Percentiles rank a stretch among this genome's conserved stretches.
These are phyloP conservation scores for Philonicus albiceps DNA, from an alignment of 2,888 invertebrate genomes.

Conservation along the genomic window DNA sequence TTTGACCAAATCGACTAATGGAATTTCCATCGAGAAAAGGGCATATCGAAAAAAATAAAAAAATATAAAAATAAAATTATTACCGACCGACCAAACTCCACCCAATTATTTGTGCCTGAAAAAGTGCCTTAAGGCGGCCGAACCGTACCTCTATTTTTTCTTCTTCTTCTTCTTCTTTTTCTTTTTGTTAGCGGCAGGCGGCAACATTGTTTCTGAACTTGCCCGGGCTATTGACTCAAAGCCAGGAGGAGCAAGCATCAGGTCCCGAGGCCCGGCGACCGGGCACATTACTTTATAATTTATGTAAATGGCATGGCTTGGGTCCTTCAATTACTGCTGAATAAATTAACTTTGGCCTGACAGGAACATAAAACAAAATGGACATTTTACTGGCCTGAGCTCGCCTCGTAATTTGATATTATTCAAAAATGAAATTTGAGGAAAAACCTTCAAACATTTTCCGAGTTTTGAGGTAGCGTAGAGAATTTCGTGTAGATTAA, in stretches of 20 bases:
- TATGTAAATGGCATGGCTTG: constrained; percentile 41
- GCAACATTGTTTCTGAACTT: constrained; percentile 5
- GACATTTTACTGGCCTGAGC: constrained; percentile 7
- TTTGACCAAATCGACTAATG: neutral
- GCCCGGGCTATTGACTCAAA: neutral
- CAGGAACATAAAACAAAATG: constrained; percentile 41
- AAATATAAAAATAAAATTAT: neutral
- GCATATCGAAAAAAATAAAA: neutral
- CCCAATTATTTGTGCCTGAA: constrained; percentile 27
- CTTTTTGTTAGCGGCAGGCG: neutral
- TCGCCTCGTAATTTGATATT: constrained; percentile 30
- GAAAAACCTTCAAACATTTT: neutral
- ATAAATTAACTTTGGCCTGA: constrained; percentile 37
- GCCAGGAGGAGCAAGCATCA: no score
- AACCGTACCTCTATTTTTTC: no score
- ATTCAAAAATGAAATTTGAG: neutral
- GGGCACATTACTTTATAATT: constrained; percentile 39
- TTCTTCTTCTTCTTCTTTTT: neutral
- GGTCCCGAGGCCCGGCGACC: neutral
- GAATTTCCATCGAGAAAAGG: neutral
- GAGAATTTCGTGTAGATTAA: neutral
- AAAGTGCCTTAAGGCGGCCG: neutral
- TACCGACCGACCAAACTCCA: constrained; percentile 17
- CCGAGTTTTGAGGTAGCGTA: neutral
- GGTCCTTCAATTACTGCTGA: constrained; percentile 43